These are phyloP conservation scores for Lutjanus campechanus DNA, from an alignment of 2,797 vertebrate genomes.

Conservation along the genomic window DNA sequence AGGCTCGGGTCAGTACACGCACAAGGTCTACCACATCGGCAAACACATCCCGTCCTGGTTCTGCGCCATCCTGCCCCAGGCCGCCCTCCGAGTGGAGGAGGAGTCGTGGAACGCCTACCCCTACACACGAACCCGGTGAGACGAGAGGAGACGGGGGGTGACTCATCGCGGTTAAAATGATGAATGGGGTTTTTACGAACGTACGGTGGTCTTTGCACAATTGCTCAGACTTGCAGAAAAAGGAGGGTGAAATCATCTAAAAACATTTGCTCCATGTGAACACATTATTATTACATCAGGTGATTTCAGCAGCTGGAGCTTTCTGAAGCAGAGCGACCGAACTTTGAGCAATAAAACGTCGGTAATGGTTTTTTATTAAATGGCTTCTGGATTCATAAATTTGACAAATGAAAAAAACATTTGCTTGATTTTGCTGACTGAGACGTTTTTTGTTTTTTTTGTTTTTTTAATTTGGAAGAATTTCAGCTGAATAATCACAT, in stretches of 20 bases:
- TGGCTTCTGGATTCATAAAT: conserved; percentile 26
- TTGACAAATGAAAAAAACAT: background rate
- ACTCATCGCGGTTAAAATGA: conserved; percentile 1
- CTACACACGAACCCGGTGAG: conserved; percentile 93
- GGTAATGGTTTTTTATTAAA: conserved; percentile 32
- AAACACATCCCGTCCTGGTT: conserved; percentile 99
- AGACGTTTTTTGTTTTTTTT: background rate
- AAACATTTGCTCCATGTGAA: background rate
- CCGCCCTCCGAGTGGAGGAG: conserved; percentile 94
- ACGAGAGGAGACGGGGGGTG: background rate
- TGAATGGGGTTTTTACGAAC: background rate
- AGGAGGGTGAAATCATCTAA: background rate
- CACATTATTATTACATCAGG: background rate
- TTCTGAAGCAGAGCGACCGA: background rate
- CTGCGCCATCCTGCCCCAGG: conserved; percentile 95
- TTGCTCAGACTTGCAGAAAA: background rate
- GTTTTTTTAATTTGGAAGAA: conserved; percentile 8
- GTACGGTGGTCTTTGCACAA: background rate
- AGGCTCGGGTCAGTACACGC: conserved; percentile 96
- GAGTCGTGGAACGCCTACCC: conserved; percentile 98
- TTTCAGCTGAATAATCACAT: conserved; percentile 45
- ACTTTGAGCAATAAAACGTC: conserved; percentile 26
- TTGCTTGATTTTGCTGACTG: conserved; percentile 4
- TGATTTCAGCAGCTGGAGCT: conserved; percentile 4
- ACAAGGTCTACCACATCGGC: conserved; percentile 98